Evolutionary conservation across 1,140 invertebrate species (phyloP).

Genomic region (Mycetomoellerius zeteki): DNA sequence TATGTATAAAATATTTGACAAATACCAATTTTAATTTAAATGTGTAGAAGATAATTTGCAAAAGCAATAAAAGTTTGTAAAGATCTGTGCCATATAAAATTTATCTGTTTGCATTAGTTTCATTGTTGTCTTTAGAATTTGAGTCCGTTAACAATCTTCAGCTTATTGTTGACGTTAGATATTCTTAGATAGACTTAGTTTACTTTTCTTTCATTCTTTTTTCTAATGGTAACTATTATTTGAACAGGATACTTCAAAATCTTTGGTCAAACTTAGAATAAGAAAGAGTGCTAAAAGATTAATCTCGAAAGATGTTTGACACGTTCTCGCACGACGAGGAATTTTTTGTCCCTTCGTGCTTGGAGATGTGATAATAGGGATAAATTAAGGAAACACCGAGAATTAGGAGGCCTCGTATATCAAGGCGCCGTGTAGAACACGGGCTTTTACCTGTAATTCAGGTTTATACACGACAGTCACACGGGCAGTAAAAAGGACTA

Average conservation of each 20-base stretch:
- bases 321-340: conserved; percentile 29
- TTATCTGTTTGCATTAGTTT: conserved; percentile 1
- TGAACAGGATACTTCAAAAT: conserved; percentile 34
- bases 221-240: conserved; percentile 34
- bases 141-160: conserved; percentile 5
- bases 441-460: conserved; percentile 83
- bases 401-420: conserved; percentile 76
- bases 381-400: conserved; percentile 72
- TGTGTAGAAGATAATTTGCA: not conserved
- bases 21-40: not conserved
- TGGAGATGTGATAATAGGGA: conserved; percentile 58
- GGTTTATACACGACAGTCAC: conserved; percentile 76
- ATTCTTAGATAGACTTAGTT: not conserved
- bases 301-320: conserved; percentile 28
- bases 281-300: conserved; percentile 39
- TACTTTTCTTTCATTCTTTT: conserved; percentile 3
- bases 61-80: not conserved
- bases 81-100: conserved; percentile 14
- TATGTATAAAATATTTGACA: not conserved
- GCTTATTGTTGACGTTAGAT: conserved; percentile 12
- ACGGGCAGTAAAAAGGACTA: conserved; percentile 78
- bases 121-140: not conserved
- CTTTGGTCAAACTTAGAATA: conserved; percentile 39
- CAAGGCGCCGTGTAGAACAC: conserved; percentile 83
- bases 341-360: conserved; percentile 37